Evolutionary conservation across 2,888 invertebrate genomes (phyloP), one percentile per base, ranked within the genome.

Genomic region (Leucoma salicis): DNA sequence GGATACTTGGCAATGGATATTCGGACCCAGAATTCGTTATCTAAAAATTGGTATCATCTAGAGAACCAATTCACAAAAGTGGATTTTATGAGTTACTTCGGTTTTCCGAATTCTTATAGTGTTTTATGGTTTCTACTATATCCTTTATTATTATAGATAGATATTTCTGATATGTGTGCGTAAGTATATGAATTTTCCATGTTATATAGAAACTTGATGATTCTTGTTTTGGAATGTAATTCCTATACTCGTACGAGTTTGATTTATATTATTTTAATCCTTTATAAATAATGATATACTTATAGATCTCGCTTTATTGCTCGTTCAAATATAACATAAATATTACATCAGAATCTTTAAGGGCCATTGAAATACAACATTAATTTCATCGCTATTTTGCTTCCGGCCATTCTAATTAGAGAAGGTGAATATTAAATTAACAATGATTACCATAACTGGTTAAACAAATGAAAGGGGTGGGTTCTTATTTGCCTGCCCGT

Each of bases 361-460:
- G 3, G 27, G 27, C 16, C 28, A 21, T 24, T n/a, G 12, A 38
- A 8, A 14, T 16, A 29, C 16, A 40, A 42, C 42, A 50, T 47
- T 53, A 45, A 46, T 37, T 46, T 41, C 14, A 31, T 40, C 39
- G 31, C 18, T 38, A 44, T 50, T 42, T 31, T 8, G 32, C 35
- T 7, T 29, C 14, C 32, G 13, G 10, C 28, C 18, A 31, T 41
- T 46, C 27, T 35, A 37, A 39, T 41, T 42, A 39, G 27, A 43
- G 35, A 46, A 47, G 38, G 38, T 48, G 39, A 51, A 45, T 53
- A 33, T 33, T 34, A 45, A 52, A 55, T 54, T 46, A 49, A 32
- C 21, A 21, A 34, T 50, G 42, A 47, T 57, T 43, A 49, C 33
- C 42, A 40, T 18, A 36, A 42, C 25, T 35, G 28, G 29, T 12